Evolutionary conservation across 2,888 invertebrate species (phyloP), one percentile per base, ranked within the genome.

Genomic region (Malachius bipustulatus): DNA sequence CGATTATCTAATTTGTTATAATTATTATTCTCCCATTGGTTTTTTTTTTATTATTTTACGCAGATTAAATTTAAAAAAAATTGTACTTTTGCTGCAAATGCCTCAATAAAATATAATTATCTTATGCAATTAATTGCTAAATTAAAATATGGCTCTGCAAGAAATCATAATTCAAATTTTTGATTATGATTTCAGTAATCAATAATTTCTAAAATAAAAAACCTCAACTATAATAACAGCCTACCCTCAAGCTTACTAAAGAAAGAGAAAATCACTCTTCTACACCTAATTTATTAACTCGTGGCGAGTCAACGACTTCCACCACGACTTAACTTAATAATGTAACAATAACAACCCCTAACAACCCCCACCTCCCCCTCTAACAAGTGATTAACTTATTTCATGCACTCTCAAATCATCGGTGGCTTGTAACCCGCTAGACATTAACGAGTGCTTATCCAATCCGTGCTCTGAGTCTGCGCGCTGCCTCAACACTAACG

Each of bases 401-500:
- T n/a, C n/a, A n/a, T n/a, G n/a, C n/a, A n/a, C n/a, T n/a, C n/a
- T n/a, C n/a, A n/a, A n/a, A n/a, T n/a, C n/a, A n/a, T n/a, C n/a
- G n/a, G n/a, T n/a, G n/a, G n/a, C n/a, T n/a, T n/a, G n/a, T n/a
- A n/a, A n/a, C n/a, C n/a, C n/a, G n/a, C n/a, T n/a, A 79, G 82
- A 82, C 70, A 67, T 82, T 66, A 76, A 82, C 67, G 79, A 80
- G 62, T 81, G 80, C 65, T 70, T 67, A 44, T 62, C 65, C 52
- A 67, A 69, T 55, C 77, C 80, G 43, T 87, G 85, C 62, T 76
- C 76, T 45, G 61, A 65, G 51, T 73, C 76, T 55, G 75, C 82
- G 34, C 66, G 71, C 48, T 87, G 85, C 65, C 66, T 75, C 59
- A 84, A 85, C 69, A 71, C 70, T 52, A 73, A 75, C 55, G 84